A percentile compares a stretch with the other conserved stretches of the same genome.
Conservation (phyloP, 2,888 invertebrate species). For the Caenorhabditis sulstoni region DNA sequence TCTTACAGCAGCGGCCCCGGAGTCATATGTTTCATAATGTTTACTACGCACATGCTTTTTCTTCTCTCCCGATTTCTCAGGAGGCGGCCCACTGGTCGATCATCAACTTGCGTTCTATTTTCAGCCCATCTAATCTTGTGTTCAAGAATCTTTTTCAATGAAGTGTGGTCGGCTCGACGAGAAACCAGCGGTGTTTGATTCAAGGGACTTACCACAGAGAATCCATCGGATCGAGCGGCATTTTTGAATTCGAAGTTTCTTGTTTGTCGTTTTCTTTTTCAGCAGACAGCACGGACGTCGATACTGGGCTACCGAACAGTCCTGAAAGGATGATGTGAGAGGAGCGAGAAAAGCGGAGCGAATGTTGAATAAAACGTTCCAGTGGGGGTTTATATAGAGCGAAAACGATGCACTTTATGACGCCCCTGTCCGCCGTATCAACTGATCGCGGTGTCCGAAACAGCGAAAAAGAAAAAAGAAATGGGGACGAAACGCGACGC, state of each 20-base stretch:
- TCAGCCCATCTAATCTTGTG: slow-evolving; percentile 42
- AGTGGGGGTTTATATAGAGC: slow-evolving; percentile 1
- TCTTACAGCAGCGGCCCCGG: slow-evolving; percentile 15
- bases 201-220: slow-evolving; percentile 57
- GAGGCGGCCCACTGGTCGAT: slow-evolving; percentile 25
- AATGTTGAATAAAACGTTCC: background rate
- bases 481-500: background rate
- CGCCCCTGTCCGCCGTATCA: slow-evolving; percentile 2
- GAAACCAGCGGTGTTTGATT: background rate
- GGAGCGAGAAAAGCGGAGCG: background rate
- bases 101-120: slow-evolving; percentile 35
- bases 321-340: slow-evolving; percentile 40
- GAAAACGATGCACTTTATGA: slow-evolving; percentile 1
- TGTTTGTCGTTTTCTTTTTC: slow-evolving; percentile 40
- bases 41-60: slow-evolving; percentile 45
- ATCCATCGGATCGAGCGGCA: slow-evolving; percentile 68
- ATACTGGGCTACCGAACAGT: slow-evolving; percentile 61
- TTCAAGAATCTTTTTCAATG: slow-evolving; percentile 28
- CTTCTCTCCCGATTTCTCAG: slow-evolving; percentile 17
- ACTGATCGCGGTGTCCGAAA: slow-evolving; percentile 1
- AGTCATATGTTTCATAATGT: slow-evolving; percentile 45
- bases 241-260: slow-evolving; percentile 24
- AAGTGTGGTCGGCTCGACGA: slow-evolving; percentile 21
- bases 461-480: slow-evolving; percentile 17
- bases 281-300: slow-evolving; percentile 46